These are phyloP conservation scores for Callocephalon fimbriatum DNA, from an alignment of 2,113 vertebrate species.

Conservation along the genomic window DNA sequence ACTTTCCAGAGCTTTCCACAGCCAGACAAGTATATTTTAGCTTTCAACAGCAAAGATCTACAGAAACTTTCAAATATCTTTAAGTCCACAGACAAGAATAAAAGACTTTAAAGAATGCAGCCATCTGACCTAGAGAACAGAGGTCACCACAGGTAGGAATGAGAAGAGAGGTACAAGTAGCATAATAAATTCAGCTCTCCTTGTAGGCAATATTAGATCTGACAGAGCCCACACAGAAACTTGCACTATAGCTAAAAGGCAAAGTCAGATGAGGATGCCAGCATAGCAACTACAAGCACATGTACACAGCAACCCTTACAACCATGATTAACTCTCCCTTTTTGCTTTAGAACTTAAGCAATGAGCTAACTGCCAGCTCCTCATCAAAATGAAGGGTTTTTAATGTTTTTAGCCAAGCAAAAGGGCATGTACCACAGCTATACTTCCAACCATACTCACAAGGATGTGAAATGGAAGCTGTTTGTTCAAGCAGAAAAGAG, in stretches of 20 bases:
- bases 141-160: constrained; percentile 22
- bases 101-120: constrained; percentile 23
- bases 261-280: constrained; percentile 31
- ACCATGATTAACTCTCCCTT: neutral
- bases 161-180: constrained; percentile 10
- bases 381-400: neutral
- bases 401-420: neutral
- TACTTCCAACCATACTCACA: neutral
- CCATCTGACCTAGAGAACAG: constrained; percentile 3
- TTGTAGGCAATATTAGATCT: constrained; percentile 43
- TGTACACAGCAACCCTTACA: neutral
- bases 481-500: neutral
- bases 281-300: neutral
- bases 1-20: neutral
- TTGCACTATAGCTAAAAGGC: constrained; percentile 47
- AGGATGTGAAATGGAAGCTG: neutral
- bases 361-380: neutral
- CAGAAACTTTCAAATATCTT: neutral
- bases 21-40: neutral
- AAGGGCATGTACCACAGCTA: neutral
- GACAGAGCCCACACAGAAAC: constrained; percentile 41
- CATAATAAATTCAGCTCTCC: constrained; percentile 51
- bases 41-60: neutral
- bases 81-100: neutral
- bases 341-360: neutral